Percentiles rank a stretch among this genome's conserved stretches.
phyloP scores from a whole-genome alignment of 2,797 vertebrate genomes.

The Brotula barbata region DNA sequence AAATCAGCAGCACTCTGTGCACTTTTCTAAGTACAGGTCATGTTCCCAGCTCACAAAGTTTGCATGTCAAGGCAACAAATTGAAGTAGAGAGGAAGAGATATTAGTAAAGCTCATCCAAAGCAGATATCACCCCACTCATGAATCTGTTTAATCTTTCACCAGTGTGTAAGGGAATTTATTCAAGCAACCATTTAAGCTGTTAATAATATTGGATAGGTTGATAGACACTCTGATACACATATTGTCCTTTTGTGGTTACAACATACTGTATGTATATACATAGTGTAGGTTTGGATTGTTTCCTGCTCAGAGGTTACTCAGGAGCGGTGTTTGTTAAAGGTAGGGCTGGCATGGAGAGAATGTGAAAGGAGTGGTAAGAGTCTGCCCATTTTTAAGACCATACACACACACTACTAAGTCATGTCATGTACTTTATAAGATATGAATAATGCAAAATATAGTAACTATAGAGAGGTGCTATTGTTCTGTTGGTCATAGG shows the following conservation, averaged over 20 bases:
- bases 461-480: too few relatives aligned
- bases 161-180: too few relatives aligned
- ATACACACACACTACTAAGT: background rate
- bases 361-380: conserved; percentile 64
- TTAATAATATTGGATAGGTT: background rate
- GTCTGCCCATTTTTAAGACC: conserved; percentile 23
- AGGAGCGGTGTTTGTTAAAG: conserved; percentile 72
- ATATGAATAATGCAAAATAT: too few relatives aligned
- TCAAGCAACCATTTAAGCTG: too few relatives aligned
- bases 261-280: background rate
- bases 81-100: conserved; percentile 10
- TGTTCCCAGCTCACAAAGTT: conserved; percentile 60
- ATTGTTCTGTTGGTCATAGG: too few relatives aligned
- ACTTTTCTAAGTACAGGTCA: conserved; percentile 43
- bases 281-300: conserved; percentile 10
- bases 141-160: conserved; percentile 1
- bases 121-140: conserved; percentile 3
- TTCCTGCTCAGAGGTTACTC: conserved; percentile 50
- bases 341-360: conserved; percentile 62
- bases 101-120: conserved; percentile 1
- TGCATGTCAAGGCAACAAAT: conserved; percentile 47
- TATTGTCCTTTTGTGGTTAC: too few relatives aligned
- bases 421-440: conserved; percentile 2
- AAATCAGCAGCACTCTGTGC: conserved; percentile 19
- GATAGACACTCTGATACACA: too few relatives aligned